Percentiles rank a stretch among this genome's conserved stretches.
Conservation (phyloP, 2,888 invertebrate species). For the Synanthedon vespiformis region DNA sequence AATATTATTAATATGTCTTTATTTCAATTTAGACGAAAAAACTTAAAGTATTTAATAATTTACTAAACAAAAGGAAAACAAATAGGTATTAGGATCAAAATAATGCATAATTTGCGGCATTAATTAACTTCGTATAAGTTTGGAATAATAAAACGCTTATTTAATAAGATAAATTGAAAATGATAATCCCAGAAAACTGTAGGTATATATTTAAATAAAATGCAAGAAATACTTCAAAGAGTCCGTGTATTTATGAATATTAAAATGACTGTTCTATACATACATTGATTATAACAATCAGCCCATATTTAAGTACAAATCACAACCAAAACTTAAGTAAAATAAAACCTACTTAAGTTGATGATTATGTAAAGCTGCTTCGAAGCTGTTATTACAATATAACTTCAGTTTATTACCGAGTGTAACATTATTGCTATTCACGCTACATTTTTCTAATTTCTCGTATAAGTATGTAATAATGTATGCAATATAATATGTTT, state of each 20-base stretch:
- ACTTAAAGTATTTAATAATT: too few species aligned
- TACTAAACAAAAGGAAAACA: too few species aligned
- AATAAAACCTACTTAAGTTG: constrained; percentile 12
- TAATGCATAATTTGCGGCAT: too few species aligned
- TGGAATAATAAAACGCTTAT: too few species aligned
- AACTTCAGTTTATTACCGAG: constrained; percentile 4
- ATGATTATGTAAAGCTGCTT: constrained; percentile 16
- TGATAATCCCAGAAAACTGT: too few species aligned
- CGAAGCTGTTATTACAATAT: constrained; percentile 11
- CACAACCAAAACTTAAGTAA: constrained; percentile 46
- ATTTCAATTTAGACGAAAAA: too few species aligned
- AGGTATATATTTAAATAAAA: neutral
- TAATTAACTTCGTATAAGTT: too few species aligned
- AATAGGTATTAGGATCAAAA: too few species aligned
- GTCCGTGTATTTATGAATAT: constrained; percentile 9
- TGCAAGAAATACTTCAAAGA: constrained; percentile 11
- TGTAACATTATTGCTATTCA: constrained; percentile 20
- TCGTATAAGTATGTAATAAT: constrained; percentile 6
- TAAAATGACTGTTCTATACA: constrained; percentile 24
- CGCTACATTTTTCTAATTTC: constrained; percentile 26
- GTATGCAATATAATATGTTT: too few species aligned
- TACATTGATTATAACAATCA: constrained; percentile 41
- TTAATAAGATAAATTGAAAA: too few species aligned
- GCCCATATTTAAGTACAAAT: constrained; percentile 28
- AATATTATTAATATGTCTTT: too few species aligned